These are phyloP conservation scores for Sciaenops ocellatus DNA, from an alignment of 2,797 vertebrate genomes.

Conservation along the genomic window DNA sequence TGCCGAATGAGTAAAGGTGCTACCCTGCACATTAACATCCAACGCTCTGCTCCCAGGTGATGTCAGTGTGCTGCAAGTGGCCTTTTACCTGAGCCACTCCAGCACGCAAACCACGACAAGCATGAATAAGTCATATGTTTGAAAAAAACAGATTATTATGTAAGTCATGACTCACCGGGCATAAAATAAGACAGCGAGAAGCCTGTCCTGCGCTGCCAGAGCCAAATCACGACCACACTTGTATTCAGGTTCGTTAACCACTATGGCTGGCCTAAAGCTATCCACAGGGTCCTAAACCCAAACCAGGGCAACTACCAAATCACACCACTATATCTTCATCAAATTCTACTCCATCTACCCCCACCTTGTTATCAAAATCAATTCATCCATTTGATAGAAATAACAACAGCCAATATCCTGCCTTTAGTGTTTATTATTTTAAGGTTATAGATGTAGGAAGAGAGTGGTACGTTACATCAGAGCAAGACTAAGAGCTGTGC, in stretches of 20 bases:
- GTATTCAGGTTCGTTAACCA: constrained; percentile 43
- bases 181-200: constrained; percentile 70
- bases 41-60: constrained; percentile 28
- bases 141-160: constrained; percentile 77
- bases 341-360: constrained; percentile 29
- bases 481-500: not conserved
- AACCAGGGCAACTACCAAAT: constrained; percentile 40
- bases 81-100: constrained; percentile 54
- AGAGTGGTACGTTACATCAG: not conserved
- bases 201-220: constrained; percentile 50
- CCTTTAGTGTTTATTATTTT: constrained; percentile 10
- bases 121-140: constrained; percentile 83
- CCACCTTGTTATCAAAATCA: constrained; percentile 29
- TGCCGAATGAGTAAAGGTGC: constrained; percentile 36
- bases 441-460: not conserved
- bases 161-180: constrained; percentile 81
- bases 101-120: constrained; percentile 31
- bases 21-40: constrained; percentile 16
- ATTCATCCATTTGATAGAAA: not conserved
- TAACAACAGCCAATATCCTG: not conserved
- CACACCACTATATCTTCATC: constrained; percentile 38
- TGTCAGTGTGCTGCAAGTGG: constrained; percentile 35
- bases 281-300: constrained; percentile 40
- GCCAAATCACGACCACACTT: constrained; percentile 54
- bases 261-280: constrained; percentile 41